phyloP scores from a whole-genome alignment of 2,797 vertebrate species.

The Scleropages formosus region DNA sequence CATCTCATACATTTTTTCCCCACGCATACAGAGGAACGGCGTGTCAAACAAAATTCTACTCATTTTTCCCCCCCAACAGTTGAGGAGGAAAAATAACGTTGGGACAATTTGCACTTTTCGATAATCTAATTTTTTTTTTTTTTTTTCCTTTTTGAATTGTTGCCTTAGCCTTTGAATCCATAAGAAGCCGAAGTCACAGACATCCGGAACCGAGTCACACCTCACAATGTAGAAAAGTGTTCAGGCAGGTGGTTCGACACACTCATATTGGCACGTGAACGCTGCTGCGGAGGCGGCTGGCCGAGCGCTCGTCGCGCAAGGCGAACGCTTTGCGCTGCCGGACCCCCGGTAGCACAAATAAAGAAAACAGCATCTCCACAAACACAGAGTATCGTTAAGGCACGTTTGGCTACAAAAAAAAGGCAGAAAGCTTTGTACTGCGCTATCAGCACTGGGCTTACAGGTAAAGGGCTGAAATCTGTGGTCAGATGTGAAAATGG shows the following conservation, averaged over 20 bases:
- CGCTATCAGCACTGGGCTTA: constrained; percentile 34
- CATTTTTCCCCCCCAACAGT: constrained; percentile 12
- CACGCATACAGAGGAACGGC: constrained; percentile 71
- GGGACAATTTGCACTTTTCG: constrained; percentile 69
- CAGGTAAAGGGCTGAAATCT: constrained; percentile 13
- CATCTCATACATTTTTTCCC: constrained; percentile 54
- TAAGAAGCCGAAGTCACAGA: constrained; percentile 54
- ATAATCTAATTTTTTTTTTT: constrained; percentile 60
- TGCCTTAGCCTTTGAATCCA: constrained; percentile 50
- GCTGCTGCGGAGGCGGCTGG: constrained; percentile 53
- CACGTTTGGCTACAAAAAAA: constrained; percentile 75
- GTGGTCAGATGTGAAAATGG: constrained; percentile 43
- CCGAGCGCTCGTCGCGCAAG: not conserved
- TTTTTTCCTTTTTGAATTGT: constrained; percentile 65
- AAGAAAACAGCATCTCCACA: constrained; percentile 44
- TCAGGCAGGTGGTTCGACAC: constrained; percentile 61
- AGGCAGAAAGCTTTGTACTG: constrained; percentile 68
- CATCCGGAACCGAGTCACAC: constrained; percentile 66
- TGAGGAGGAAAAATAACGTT: constrained; percentile 56
- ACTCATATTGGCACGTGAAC: constrained; percentile 68
- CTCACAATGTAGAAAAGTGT: constrained; percentile 53
- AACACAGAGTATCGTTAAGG: constrained; percentile 60
- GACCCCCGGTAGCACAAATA: constrained; percentile 68
- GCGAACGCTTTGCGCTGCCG: constrained; percentile 65
- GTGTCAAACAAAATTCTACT: constrained; percentile 57